These are phyloP conservation scores for Mobula birostris DNA, from an alignment of 2,113 vertebrate species.

Conservation along the genomic window DNA sequence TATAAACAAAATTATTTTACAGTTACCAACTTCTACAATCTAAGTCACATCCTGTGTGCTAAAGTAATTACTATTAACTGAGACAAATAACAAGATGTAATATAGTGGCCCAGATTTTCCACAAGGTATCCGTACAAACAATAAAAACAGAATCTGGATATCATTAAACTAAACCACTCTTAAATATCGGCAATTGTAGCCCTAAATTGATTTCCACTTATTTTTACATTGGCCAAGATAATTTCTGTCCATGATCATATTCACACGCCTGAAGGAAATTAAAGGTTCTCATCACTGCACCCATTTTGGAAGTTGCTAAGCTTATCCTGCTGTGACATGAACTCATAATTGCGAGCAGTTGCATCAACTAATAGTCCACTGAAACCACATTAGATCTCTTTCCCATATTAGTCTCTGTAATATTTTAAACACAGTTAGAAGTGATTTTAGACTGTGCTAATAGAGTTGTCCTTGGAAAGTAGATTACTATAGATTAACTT, in stretches of 20 bases:
- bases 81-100: neutral
- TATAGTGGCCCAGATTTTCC: neutral
- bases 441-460: neutral
- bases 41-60: neutral
- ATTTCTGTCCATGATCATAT: neutral
- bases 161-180: neutral
- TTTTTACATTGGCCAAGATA: neutral
- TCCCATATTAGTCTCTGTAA: too few relatives aligned
- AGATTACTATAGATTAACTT: neutral
- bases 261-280: neutral
- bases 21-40: neutral
- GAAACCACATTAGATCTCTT: neutral
- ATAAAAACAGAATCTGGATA: neutral
- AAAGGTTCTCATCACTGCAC: too few relatives aligned
- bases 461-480: neutral
- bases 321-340: neutral
- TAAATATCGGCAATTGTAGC: neutral
- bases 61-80: neutral
- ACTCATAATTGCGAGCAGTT: neutral
- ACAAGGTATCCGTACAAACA: neutral
- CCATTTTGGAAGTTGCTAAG: neutral
- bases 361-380: neutral
- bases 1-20: neutral
- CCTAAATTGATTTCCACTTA: neutral
- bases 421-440: neutral